Evolutionary conservation across 2,888 invertebrate species (phyloP).

Genomic region (Rhogogaster chlorosoma): DNA sequence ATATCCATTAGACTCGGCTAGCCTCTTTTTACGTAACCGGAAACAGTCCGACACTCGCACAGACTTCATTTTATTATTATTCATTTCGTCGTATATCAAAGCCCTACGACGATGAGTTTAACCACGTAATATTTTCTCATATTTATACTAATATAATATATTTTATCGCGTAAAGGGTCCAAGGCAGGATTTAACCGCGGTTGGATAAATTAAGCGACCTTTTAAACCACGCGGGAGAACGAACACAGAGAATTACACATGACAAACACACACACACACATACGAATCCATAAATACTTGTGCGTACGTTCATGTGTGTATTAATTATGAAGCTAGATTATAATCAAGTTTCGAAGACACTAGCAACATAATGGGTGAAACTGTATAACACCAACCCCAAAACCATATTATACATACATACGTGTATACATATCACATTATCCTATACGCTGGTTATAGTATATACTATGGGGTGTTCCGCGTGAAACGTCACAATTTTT

Average conservation of each 20-base stretch:
- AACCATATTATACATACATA: background rate
- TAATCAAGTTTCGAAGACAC: background rate
- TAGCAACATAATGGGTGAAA: background rate
- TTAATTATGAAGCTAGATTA: background rate
- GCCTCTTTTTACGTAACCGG: background rate
- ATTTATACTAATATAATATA: no score
- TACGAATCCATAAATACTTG: background rate
- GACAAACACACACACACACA: background rate
- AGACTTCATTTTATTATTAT: background rate
- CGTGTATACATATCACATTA: background rate
- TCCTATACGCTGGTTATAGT: no score
- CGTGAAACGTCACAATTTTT: no score
- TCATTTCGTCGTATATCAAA: background rate
- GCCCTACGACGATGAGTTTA: background rate
- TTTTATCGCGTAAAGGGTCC: background rate
- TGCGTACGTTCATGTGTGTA: background rate
- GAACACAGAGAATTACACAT: background rate
- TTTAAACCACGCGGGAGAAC: background rate
- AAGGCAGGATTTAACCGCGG: background rate
- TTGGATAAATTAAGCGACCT: background rate
- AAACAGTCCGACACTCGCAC: background rate
- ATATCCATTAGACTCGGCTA: constrained; percentile 11
- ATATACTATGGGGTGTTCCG: background rate
- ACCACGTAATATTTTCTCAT: background rate
- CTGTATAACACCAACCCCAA: background rate